These are phyloP conservation scores for Crocallis elinguaria DNA, from an alignment of 2,888 invertebrate genomes.

Conservation along the genomic window DNA sequence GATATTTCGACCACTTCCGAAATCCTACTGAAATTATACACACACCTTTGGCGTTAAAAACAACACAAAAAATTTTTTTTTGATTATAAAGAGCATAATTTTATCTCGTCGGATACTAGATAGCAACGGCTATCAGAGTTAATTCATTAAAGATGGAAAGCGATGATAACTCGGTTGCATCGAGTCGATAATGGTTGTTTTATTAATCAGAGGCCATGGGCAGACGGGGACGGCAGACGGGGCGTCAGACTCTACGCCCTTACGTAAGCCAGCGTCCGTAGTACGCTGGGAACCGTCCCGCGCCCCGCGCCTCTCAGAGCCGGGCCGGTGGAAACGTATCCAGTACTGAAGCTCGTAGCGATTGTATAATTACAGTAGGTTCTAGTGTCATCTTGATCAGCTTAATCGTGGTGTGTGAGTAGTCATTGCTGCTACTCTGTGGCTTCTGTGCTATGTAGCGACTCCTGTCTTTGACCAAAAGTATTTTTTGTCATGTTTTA, in stretches of 20 bases:
- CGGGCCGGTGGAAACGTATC: not conserved
- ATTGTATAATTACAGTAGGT: no score
- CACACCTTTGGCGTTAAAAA: no score
- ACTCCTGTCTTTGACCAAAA: no score
- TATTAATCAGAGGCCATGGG: conserved; percentile 73
- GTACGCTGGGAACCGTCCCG: conserved; percentile 56
- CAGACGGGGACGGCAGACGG: conserved; percentile 61
- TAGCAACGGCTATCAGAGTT: conserved; percentile 1
- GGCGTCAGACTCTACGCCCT: conserved; percentile 78
- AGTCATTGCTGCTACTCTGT: no score
- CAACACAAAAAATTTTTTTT: no score
- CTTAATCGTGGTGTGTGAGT: no score
- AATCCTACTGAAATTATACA: no score
- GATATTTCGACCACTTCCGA: no score
- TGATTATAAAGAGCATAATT: not conserved
- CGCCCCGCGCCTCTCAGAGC: conserved; percentile 41
- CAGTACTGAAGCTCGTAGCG: conserved; percentile 15
- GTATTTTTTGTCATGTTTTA: no score
- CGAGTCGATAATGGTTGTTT: conserved; percentile 68
- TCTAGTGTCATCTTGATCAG: no score
- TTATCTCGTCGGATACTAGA: not conserved
- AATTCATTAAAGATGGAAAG: conserved; percentile 60
- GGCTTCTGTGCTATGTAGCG: no score
- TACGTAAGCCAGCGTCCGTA: conserved; percentile 76
- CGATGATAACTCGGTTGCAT: conserved; percentile 66